Evolutionary conservation across 2,888 invertebrate species (phyloP).

Genomic region (Amaurobius ferox): DNA sequence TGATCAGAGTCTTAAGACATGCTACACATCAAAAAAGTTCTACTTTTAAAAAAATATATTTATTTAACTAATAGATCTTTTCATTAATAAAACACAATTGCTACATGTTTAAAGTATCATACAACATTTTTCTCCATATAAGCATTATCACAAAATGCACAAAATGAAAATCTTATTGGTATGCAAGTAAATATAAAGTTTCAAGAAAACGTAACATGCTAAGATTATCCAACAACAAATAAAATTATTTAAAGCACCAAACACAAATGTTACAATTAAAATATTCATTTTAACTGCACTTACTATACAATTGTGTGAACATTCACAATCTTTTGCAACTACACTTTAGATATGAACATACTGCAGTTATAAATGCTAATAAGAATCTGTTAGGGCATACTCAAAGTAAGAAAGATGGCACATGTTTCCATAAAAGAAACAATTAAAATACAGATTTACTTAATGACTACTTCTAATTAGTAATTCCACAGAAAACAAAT

Average conservation of each 20-base stretch:
- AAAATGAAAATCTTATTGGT: not conserved
- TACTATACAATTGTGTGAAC: conserved; percentile 24
- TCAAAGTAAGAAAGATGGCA: not conserved
- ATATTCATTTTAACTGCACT: not conserved
- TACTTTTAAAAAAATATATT: conserved; percentile 9
- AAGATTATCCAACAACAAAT: conserved; percentile 34
- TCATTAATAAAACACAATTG: conserved; percentile 15
- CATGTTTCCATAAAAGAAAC: not conserved
- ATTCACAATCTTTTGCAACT: not conserved
- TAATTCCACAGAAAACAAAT: too few species aligned
- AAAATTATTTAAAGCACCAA: conserved; percentile 42
- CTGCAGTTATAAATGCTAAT: not conserved
- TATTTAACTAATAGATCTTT: conserved; percentile 3
- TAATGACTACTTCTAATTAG: too few species aligned
- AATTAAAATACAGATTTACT: too few species aligned
- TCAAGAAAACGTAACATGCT: not conserved
- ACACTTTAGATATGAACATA: not conserved
- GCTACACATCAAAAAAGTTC: too few species aligned
- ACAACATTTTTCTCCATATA: not conserved
- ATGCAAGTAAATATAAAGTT: not conserved
- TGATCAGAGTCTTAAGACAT: too few species aligned
- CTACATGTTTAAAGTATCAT: not conserved
- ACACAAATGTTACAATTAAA: conserved; percentile 23
- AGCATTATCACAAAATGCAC: conserved; percentile 2
- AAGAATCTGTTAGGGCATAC: not conserved